Base-by-base conservation (phyloP, 2,888 invertebrate genomes). In the Anorthoa munda region DNA sequence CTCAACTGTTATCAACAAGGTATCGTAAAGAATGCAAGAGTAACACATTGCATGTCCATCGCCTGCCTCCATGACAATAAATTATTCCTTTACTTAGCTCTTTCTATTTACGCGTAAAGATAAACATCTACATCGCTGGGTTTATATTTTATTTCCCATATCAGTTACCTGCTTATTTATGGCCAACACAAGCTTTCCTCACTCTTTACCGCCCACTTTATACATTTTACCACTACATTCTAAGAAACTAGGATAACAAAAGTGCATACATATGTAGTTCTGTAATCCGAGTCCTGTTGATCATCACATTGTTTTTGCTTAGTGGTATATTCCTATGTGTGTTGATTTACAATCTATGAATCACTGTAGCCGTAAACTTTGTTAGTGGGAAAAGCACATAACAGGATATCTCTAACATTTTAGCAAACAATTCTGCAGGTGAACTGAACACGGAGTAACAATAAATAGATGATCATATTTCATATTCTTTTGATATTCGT, bases 401-500 rank as follows among this genome's bases (percentile, higher is more conserved):
- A 84, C 85, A 82, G 77, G 79, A 82, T 53, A 72, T 66, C 65
- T 77, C 72, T 77, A 76, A 68, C 55, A 84, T 73, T 78, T 76
- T 76, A 82, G 78, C 70, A 74, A 85, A 77, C 71, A 88, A 77
- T 85, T 85, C 68, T 75, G 83, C 88, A 90, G 90, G 90, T 90
- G 85, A 73, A 85, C 79, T 79, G 78, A 77, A 85, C 74, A 63
- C 58, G n/a, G 31, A 67, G 79, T 79, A 87, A 83, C 78, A 79
- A 84, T 78, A 79, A 80, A 85, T 76, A 84, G 78, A 87, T 86
- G 89, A 92, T 93, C 89, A 91, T 90, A 92, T 92, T 93, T 92
- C 90, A 89, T 88, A 85, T 87, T 88, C 88, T 87, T 81, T 89
- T 88, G 89, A 90, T 91, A 90, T 88, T 89, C 88, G 82, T 87